Evolutionary conservation across 2,888 invertebrate species (phyloP).

Genomic region (Chymomyza fuscimana): DNA sequence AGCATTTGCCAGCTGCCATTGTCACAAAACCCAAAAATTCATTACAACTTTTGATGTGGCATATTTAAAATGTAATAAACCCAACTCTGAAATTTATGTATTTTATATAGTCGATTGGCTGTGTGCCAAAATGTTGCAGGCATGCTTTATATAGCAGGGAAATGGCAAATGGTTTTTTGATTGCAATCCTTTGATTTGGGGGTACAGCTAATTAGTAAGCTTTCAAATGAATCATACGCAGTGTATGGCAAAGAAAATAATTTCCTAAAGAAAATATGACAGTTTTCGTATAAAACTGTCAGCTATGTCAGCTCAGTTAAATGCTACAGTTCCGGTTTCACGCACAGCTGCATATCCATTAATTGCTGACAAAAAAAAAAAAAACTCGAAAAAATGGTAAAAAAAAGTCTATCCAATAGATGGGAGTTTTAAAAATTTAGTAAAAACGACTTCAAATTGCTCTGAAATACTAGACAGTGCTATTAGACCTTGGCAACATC

Average conservation of each 20-base stretch:
- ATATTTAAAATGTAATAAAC: constrained; percentile 7
- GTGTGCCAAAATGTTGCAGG: not conserved
- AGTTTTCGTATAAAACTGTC: too few relatives aligned
- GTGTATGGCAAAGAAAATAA: not conserved
- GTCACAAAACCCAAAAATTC: constrained; percentile 3
- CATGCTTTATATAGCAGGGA: not conserved
- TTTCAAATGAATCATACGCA: not conserved
- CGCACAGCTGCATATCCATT: too few relatives aligned
- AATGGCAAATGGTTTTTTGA: constrained; percentile 7
- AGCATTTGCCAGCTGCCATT: not conserved
- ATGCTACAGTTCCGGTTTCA: not conserved
- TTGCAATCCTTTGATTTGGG: not conserved
- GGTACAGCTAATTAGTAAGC: not conserved
- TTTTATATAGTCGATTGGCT: not conserved
- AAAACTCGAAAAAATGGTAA: too few relatives aligned
- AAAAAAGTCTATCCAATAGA: too few relatives aligned
- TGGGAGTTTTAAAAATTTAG: too few relatives aligned
- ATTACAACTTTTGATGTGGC: constrained; percentile 7
- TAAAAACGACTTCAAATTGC: too few relatives aligned
- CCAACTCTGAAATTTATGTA: constrained; percentile 3
- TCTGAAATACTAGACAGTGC: too few relatives aligned
- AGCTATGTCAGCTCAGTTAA: not conserved
- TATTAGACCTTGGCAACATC: too few relatives aligned
- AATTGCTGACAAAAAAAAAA: too few relatives aligned
- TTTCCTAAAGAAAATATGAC: not conserved